Conservation (phyloP, 2,888 invertebrate species). For the Drosophila mayaguana region DNA sequence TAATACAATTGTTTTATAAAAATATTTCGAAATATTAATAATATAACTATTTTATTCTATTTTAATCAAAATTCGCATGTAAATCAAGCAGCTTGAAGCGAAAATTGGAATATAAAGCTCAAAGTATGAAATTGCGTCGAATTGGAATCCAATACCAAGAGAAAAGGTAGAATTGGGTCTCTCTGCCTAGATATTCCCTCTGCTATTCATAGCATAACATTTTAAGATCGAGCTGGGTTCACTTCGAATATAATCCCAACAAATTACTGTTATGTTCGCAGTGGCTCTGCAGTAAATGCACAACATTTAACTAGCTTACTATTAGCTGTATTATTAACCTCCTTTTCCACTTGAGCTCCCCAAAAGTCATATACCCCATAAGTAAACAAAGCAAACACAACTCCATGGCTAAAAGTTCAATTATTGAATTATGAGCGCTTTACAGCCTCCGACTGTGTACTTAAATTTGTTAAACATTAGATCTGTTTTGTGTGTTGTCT, state of each 20-base stretch:
- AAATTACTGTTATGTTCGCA: not conserved
- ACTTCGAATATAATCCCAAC: not conserved
- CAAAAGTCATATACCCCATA: not conserved
- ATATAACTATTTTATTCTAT: too few relatives aligned
- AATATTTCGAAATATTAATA: too few relatives aligned
- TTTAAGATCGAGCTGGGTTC: too few relatives aligned
- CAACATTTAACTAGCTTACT: not conserved
- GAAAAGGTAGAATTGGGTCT: too few relatives aligned
- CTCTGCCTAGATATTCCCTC: too few relatives aligned
- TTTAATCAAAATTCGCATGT: not conserved
- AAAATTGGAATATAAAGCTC: not conserved
- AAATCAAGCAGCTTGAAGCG: not conserved
- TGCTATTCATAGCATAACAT: too few relatives aligned
- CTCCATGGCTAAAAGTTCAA: not conserved
- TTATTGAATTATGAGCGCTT: constrained; percentile 11
- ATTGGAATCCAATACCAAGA: not conserved
- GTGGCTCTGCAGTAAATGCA: not conserved
- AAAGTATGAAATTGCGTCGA: not conserved
- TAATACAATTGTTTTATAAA: not conserved
- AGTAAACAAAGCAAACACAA: not conserved
- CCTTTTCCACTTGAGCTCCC: not conserved
- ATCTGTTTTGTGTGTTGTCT: constrained; percentile 39
- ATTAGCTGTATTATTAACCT: not conserved
- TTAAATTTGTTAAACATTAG: constrained; percentile 15
- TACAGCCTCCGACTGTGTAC: constrained; percentile 9